Percentiles rank a stretch among this genome's conserved stretches.
phyloP scores from a whole-genome alignment of 1,140 invertebrate genomes.

The Drosophila prosaltans region DNA sequence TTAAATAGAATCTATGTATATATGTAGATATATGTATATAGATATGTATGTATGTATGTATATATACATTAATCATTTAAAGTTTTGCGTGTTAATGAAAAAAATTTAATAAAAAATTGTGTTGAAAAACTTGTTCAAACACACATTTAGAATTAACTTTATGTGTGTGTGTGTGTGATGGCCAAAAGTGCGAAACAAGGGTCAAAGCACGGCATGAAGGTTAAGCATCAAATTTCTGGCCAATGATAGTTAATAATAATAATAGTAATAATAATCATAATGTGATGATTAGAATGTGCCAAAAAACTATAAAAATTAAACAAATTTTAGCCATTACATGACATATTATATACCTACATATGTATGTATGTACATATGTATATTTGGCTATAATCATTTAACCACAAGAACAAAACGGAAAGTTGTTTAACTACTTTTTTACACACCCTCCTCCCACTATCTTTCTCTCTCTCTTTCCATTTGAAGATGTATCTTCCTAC shows the following conservation, averaged over 20 bases:
- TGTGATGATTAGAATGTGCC: constrained; percentile 23
- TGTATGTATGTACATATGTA: background rate
- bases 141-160: constrained; percentile 23
- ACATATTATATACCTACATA: background rate
- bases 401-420: constrained; percentile 43
- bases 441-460: too few relatives aligned
- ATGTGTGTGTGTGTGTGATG: constrained; percentile 19
- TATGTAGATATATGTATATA: constrained; percentile 33
- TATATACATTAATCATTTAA: constrained; percentile 61
- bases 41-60: background rate
- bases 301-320: too few relatives aligned
- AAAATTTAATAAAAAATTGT: constrained; percentile 21
- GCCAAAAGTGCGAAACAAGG: constrained; percentile 42
- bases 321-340: background rate
- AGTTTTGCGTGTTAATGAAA: constrained; percentile 26
- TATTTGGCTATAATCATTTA: background rate
- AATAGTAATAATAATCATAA: constrained; percentile 12
- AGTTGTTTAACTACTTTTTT: constrained; percentile 49
- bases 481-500: constrained; percentile 23
- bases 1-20: constrained; percentile 23
- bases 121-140: constrained; percentile 69
- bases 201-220: constrained; percentile 74
- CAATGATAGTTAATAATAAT: constrained; percentile 31
- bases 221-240: constrained; percentile 28
- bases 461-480: background rate